Base-by-base conservation (phyloP, 2,797 vertebrate genomes). In the Gouania willdenowi region DNA sequence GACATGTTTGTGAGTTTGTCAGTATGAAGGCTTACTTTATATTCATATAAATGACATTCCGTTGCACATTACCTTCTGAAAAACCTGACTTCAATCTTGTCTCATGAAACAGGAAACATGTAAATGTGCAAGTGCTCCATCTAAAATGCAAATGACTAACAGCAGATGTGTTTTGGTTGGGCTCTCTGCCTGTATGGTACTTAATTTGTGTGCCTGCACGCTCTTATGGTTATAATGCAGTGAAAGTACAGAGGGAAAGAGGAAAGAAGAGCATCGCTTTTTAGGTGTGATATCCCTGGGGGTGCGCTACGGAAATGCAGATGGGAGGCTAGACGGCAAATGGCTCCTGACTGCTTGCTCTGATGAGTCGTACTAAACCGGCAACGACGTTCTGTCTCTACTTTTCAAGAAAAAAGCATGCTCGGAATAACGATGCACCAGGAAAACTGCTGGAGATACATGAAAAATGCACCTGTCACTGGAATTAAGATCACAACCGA, bases 351-450 rank as follows among this genome's bases (percentile, higher is more conserved):
- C 72, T 74, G 46, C 50, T 58, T 33, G 18, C 41, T 43, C 41
- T 50, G 74, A 84, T 44, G 35, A 56, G 63, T 50, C 33, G 13
- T 38, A 31, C 28, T 66, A 75, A 72, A 83, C 82, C 41, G 24
- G 58, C 51, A 36, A 58, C 70, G 80, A 82, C 74, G 53, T 35
- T 54, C 61, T 62, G 71, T 77, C 65, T 79, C 37, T 48, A 60
- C 72, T 81, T 82, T 81, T 73, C 54, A 67, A 57, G 62, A 77
- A 71, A 66, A 33, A 62, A 42, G 64, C 59, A 21, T 60, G 77
- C 72, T 71, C 40, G 18, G 47, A 52, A 61, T 59, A 26, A 34
- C 6, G 9, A 51, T 17, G 45, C 2, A 2, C 19, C 2, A 33
- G 18, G 14, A 2, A 5, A 11, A 15, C 41, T 20, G 0, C 43